Conservation (phyloP, 2,888 invertebrate species). For the Caenorhabditis imperialis region DNA sequence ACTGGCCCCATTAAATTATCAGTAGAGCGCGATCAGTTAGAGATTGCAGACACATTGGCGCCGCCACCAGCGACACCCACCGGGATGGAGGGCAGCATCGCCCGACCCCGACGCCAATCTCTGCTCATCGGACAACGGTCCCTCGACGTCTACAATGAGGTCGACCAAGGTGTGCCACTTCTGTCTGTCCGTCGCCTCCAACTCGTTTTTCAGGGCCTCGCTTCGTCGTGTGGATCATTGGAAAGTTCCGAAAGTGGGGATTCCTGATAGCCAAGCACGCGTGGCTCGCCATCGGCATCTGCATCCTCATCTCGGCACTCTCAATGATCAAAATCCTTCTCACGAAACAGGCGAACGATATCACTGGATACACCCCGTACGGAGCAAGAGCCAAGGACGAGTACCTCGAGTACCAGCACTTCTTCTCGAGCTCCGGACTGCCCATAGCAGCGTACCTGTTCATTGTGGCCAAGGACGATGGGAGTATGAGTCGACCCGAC, state of each 20-base stretch:
- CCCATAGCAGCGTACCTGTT: conserved; percentile 72
- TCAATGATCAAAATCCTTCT: conserved; percentile 68
- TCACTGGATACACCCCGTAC: conserved; percentile 74
- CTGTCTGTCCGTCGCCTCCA: no score
- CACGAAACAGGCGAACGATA: conserved; percentile 63
- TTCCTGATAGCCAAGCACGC: conserved; percentile 73
- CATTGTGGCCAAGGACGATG: conserved; percentile 74
- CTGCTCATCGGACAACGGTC: conserved; percentile 75
- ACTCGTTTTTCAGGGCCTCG: conserved; percentile 69
- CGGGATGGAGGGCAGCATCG: conserved; percentile 49
- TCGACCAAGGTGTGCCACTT: conserved; percentile 60
- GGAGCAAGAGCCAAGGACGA: conserved; percentile 68
- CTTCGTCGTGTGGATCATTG: conserved; percentile 75
- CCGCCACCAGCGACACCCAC: conserved; percentile 30
- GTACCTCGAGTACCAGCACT: conserved; percentile 60
- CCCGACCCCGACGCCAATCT: conserved; percentile 68
- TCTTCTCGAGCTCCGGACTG: conserved; percentile 55
- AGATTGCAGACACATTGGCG: conserved; percentile 54
- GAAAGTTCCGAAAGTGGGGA: conserved; percentile 74
- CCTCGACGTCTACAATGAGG: conserved; percentile 70
- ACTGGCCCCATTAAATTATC: no score
- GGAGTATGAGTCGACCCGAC: conserved; percentile 72
- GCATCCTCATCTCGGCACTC: conserved; percentile 66
- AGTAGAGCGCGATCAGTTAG: background rate
- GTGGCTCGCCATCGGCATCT: conserved; percentile 73